Evolutionary conservation across 2,113 vertebrate genomes (phyloP), one percentile per base, ranked within the genome.

Genomic region (Equus quagga): DNA sequence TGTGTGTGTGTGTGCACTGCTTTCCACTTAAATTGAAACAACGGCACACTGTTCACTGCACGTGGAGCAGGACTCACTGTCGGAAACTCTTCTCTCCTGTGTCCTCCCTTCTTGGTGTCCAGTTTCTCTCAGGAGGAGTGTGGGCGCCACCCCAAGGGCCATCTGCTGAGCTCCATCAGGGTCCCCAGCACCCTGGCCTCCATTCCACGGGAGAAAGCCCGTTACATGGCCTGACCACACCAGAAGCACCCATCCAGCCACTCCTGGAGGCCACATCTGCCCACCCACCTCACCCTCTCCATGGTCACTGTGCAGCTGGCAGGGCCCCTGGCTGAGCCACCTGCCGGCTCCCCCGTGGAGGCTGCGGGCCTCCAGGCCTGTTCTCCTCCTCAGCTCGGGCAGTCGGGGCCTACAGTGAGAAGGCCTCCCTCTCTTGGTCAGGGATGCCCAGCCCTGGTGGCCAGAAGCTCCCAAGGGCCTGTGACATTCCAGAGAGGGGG

Each of bases 71-170:
- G 2, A 31, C 9, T 33, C 21, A 3, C 36, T 18, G 26, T 18
- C 11, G 3, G 8, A 18, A 26, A 13, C 17, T 4, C 17, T 41
- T 3, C 31, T 64, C 58, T 26, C 36, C 0, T 0, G 4, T 9
- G n/a, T 26, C 2, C 72, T 58, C 44, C 41, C 33, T 33, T 31
- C 75, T 4, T 5, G 89, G 8, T 33, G 54, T 13, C 67, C 15
- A 0, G 4, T 14, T n/a, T 70, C 65, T 44, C 49, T 28, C 6
- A 1, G 49, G 13, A 56, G 28, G 58, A 24, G 28, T 2, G 4
- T 4, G 49, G 15, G 9, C 7, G 0, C 56, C 19, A 3, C 36
- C n/a, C 5, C 0, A 2, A 6, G 62, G n/a, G 19, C n/a, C 8
- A 2, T 1, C 31, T 4, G 0, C 33, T 8, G 36, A 72, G 28